These are phyloP conservation scores for Chroicocephalus ridibundus DNA, from an alignment of 2,113 vertebrate species.

Conservation along the genomic window DNA sequence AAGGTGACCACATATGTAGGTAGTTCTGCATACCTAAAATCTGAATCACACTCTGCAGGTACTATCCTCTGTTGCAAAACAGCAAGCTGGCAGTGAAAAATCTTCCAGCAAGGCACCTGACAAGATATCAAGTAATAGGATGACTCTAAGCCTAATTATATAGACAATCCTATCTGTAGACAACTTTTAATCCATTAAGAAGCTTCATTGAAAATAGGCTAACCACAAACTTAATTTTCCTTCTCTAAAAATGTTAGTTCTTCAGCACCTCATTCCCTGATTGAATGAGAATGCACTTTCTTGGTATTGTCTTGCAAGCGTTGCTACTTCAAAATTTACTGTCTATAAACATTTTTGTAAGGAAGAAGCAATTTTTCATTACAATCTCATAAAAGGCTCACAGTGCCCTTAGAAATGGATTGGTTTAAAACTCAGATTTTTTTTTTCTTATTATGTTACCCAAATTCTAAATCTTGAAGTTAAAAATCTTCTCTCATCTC, in stretches of 20 bases:
- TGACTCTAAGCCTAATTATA: slow-evolving; percentile 22
- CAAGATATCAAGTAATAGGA: slow-evolving; percentile 10
- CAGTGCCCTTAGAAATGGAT: neutral
- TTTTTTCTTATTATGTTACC: neutral
- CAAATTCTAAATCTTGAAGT: neutral
- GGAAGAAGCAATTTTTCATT: neutral
- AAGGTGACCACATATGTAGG: neutral
- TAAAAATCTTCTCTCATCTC: neutral
- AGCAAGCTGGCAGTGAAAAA: neutral
- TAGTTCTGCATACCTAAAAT: neutral
- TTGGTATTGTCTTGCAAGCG: neutral
- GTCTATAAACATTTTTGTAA: neutral
- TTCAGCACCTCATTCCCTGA: neutral
- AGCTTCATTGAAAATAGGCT: neutral
- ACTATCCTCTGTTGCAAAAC: neutral
- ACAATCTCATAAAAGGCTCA: neutral
- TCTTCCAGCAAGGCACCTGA: neutral
- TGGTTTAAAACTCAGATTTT: neutral
- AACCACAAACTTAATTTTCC: slow-evolving; percentile 5
- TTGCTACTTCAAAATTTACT: neutral
- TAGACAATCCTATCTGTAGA: slow-evolving; percentile 22
- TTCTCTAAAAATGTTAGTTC: neutral
- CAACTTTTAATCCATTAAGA: slow-evolving; percentile 25
- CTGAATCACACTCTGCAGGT: neutral
- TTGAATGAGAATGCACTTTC: neutral